A percentile compares a stretch with the other conserved stretches of the same genome.
These are phyloP conservation scores for Laupala kohalensis DNA, from an alignment of 1,140 invertebrate species.

Conservation along the genomic window DNA sequence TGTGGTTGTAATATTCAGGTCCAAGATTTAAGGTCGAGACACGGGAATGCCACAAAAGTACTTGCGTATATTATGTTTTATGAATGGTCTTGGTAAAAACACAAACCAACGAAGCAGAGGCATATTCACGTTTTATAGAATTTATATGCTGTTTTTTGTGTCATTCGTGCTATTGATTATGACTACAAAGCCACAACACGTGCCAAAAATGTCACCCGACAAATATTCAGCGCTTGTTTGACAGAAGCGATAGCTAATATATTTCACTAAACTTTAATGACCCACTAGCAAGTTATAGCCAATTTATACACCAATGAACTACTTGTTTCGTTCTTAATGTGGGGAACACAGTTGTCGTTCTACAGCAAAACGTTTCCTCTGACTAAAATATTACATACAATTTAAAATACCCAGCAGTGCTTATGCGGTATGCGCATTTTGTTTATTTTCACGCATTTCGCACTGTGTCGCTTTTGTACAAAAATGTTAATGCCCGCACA, in stretches of 20 bases:
- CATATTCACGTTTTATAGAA: no score
- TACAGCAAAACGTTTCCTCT: neutral
- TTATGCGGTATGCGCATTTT: neutral
- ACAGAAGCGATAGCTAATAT: neutral
- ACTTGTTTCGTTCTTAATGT: neutral
- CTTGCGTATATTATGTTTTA: no score
- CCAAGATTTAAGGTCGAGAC: no score
- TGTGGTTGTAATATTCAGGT: no score
- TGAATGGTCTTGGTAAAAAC: no score
- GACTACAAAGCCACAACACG: no score
- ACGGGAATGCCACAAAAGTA: no score
- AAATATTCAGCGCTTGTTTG: neutral
- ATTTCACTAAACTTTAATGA: neutral
- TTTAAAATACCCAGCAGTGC: neutral
- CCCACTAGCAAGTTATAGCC: neutral
- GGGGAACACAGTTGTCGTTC: neutral
- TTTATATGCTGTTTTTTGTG: no score
- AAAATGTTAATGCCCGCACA: neutral
- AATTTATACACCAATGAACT: neutral
- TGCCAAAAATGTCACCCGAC: no score
- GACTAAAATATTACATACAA: neutral
- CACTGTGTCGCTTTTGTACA: neutral
- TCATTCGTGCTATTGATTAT: no score
- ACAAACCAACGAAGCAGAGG: no score
- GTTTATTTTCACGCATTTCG: neutral